Base-by-base conservation (phyloP, 1,140 invertebrate species). In the Lepidotrigona ventralis region DNA sequence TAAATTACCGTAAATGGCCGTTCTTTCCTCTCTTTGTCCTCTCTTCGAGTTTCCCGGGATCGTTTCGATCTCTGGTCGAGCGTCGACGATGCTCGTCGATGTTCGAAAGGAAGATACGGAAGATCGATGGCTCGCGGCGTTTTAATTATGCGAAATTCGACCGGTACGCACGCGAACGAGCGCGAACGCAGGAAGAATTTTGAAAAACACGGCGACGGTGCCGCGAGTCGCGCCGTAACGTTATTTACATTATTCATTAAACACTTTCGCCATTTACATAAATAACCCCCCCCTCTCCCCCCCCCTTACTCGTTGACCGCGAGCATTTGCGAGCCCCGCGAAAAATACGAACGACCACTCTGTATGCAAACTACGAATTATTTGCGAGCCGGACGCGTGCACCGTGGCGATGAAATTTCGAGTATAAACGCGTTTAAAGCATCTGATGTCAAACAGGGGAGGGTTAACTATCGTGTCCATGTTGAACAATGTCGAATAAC, bases 211-310 rank as follows among this genome's bases (percentile, higher is more conserved):
- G 33, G 17, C 29, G 29, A 6, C 19, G 12, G 23, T 29, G 66
- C 51, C 56, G 75, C 54, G 12, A n/a, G 11, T 29, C 21, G 33
- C 60, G 3, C 14, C 46, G 46, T 51, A 74, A 76, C 66, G 74
- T 83, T 83, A 70, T 83, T 83, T 83, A 83, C 81, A 83, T 83
- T 83, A 83, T 83, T 83, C 81, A 83, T 83, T 83, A 83, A 83
- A 83, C 54, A 83, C 81, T 78, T 78, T 70, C 56, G 75, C 21
- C 74, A 83, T 83, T 83, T 83, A 78, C 81, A 83, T 78, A 83
- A 83, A 83, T 83, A 78, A 69, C 60, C 39, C 51, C 64, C 29
- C 39, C 39, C 39, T 8, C 39, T 8, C 9, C 0, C 39, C 39
- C 0, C 6, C 39, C 39, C 6, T 8, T 46, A 6, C 51, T 46